Evolutionary conservation across 2,888 invertebrate species (phyloP).

Genomic region (Erebia palarica): DNA sequence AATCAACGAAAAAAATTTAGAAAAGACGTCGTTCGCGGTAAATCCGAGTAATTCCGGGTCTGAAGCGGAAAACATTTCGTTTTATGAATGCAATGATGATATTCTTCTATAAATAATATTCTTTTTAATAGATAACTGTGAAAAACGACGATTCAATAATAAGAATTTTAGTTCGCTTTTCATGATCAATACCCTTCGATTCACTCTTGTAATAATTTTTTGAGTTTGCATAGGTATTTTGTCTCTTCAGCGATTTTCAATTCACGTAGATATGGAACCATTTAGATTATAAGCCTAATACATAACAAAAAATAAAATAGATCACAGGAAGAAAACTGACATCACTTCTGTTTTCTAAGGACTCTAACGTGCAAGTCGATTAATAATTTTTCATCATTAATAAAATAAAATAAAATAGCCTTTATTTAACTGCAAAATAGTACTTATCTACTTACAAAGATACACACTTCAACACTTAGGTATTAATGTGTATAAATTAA

Average conservation of each 20-base stretch:
- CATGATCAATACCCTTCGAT: no score
- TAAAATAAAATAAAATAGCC: no score
- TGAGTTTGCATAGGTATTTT: no score
- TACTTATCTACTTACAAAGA: no score
- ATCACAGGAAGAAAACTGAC: neutral
- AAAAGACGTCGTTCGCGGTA: conserved; percentile 25
- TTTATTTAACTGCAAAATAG: no score
- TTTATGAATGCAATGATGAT: neutral
- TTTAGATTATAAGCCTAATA: neutral
- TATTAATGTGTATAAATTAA: no score
- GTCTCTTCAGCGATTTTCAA: neutral
- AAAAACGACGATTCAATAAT: neutral
- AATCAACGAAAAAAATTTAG: conserved; percentile 30
- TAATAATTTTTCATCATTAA: no score
- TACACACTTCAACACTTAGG: no score
- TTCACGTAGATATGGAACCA: neutral
- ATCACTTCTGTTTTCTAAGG: no score
- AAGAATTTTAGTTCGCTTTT: no score
- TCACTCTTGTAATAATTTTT: no score
- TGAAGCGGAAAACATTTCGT: conserved; percentile 13
- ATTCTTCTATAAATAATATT: neutral
- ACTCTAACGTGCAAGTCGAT: no score
- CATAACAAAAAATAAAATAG: neutral
- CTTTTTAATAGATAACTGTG: neutral
- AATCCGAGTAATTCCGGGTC: conserved; percentile 11